A percentile compares a stretch with the other conserved stretches of the same genome.
Evolutionary conservation across 2,113 vertebrate genomes (phyloP).

Genomic region (Callorhinus ursinus): DNA sequence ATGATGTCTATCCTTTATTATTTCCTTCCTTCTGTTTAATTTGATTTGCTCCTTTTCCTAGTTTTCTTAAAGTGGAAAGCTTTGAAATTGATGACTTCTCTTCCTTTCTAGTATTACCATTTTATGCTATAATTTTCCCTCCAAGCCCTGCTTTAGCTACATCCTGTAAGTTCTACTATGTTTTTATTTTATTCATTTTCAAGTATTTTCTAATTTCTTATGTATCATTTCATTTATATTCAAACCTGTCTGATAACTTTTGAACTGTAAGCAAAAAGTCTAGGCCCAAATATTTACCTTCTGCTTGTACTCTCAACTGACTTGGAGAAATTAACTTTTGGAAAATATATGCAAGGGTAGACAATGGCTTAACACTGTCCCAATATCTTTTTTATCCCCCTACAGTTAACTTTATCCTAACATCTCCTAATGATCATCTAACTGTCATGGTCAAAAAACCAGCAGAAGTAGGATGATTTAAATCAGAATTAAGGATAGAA

Average conservation of each 20-base stretch:
- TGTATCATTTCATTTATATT: neutral
- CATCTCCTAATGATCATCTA: neutral
- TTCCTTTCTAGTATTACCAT: neutral
- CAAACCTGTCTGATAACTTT: neutral
- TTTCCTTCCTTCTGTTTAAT: neutral
- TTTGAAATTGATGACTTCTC: neutral
- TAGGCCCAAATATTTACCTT: neutral
- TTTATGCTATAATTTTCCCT: neutral
- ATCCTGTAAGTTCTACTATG: neutral
- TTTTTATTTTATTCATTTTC: slow-evolving; percentile 27
- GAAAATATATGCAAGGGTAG: neutral
- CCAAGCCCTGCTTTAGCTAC: neutral
- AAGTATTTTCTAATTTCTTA: neutral
- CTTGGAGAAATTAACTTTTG: neutral
- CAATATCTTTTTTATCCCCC: neutral
- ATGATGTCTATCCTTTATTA: neutral
- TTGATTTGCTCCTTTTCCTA: neutral
- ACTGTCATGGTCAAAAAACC: neutral
- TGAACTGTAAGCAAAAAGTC: neutral
- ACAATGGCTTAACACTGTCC: neutral
- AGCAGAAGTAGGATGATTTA: neutral
- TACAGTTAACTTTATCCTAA: neutral
- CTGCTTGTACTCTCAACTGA: neutral
- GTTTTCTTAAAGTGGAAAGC: neutral
- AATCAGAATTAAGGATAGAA: neutral